These are phyloP conservation scores for Xenops minutus DNA, from an alignment of 2,797 vertebrate genomes.

Conservation along the genomic window DNA sequence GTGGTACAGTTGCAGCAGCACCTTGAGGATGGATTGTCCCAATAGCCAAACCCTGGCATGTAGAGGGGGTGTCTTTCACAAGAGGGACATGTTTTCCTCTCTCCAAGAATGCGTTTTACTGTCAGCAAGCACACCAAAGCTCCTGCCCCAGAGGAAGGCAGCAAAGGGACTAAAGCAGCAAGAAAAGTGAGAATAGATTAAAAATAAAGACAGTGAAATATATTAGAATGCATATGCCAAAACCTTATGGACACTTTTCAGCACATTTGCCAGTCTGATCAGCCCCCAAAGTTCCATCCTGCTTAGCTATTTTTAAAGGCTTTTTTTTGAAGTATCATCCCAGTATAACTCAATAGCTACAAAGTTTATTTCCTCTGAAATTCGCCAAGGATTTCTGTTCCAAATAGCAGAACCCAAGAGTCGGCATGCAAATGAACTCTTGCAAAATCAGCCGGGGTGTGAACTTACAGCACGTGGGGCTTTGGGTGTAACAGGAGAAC, in stretches of 20 bases:
- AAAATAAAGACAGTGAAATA: neutral
- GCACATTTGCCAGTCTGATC: neutral
- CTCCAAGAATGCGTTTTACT: neutral
- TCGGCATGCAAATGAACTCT: neutral
- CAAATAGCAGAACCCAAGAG: neutral
- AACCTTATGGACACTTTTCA: neutral
- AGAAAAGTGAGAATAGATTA: neutral
- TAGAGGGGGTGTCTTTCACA: neutral
- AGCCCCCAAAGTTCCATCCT: neutral
- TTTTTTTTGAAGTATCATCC: neutral
- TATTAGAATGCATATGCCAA: neutral
- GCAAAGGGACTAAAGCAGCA: neutral
- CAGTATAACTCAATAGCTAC: neutral
- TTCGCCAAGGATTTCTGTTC: neutral
- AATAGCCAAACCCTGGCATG: neutral
- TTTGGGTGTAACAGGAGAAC: neutral
- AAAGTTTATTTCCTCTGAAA: neutral
- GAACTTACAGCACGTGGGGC: neutral
- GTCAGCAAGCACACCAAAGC: neutral
- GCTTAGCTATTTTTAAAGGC: neutral
- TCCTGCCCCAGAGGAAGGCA: neutral
- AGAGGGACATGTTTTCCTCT: neutral
- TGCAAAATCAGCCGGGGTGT: neutral
- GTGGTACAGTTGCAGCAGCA: neutral
- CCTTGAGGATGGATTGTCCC: neutral